Evolutionary conservation across 2,888 invertebrate genomes (phyloP), one percentile per base, ranked within the genome.

Genomic region (Lasioglossum marginatum): DNA sequence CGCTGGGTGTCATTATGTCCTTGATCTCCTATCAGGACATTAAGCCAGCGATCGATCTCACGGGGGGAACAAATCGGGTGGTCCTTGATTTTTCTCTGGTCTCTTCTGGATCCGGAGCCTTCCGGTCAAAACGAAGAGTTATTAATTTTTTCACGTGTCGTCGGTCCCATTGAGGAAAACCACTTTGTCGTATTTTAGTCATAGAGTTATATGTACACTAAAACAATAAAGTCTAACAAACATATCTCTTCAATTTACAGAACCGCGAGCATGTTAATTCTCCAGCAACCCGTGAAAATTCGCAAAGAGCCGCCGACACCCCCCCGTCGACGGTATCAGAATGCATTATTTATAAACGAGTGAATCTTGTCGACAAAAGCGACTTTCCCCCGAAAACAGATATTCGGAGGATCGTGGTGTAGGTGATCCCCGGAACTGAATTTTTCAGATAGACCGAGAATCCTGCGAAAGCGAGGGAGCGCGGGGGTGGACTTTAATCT

Each of bases 1-100:
- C 89, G 80, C 76, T 79, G 89, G 86, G 87, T 90, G 71, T 89
- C 89, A 90, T 91, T 92, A 90, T 88, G 88, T 88, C 85, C 82
- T 86, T 85, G 86, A 90, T 91, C 90, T 83, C 74, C 84, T 83
- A 88, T 90, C 87, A 66, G 57, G 34, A 78, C 86, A 82, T 91
- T 86, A 87, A 68, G 86, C 74, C 78, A 70, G 77, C 84, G 91
- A 91, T 91, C 89, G 87, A 90, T 85, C 90, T 66, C 71, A 12
- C 27, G 63, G 31, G 71, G 72, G 83, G 87, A 79, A 43, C 84
- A 87, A 91, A 91, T 91, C 90, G 82, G 84, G 63, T 85, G 82
- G 71, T 85, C 57, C 83, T 81, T 70, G 76, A 81, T 78, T 82
- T 77, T 75, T 52, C 77, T n/a, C 52, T 23, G 8, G 52, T 8